phyloP scores from a whole-genome alignment of 2,888 invertebrate species.

The Chrysolina oricalcia region DNA sequence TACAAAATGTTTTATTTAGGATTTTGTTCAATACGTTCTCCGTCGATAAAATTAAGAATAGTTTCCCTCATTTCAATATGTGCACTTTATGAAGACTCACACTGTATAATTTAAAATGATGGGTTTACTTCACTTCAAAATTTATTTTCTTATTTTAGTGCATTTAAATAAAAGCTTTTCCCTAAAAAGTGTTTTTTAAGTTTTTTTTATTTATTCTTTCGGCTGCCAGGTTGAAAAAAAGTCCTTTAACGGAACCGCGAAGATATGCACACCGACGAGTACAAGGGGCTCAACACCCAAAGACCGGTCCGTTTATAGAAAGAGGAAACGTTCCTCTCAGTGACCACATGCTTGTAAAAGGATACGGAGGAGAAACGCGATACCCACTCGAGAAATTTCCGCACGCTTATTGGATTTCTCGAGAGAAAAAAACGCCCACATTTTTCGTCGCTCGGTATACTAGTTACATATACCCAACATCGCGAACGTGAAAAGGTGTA shows the following conservation, averaged over 20 bases:
- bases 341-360: constrained; percentile 45
- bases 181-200: too few species aligned
- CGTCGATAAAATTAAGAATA: too few species aligned
- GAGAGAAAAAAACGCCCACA: constrained; percentile 19
- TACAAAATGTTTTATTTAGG: too few species aligned
- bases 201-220: neutral
- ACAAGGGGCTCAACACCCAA: neutral
- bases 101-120: too few species aligned
- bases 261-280: neutral
- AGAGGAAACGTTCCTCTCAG: constrained; percentile 31
- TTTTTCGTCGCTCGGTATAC: neutral
- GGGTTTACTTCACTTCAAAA: too few species aligned
- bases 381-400: constrained; percentile 32
- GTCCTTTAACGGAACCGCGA: neutral
- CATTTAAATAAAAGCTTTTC: too few species aligned
- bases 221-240: neutral
- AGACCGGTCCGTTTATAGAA: constrained; percentile 19
- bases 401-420: constrained; percentile 18
- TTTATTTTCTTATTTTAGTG: too few species aligned
- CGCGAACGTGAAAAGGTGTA: neutral
- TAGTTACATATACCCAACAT: constrained; percentile 1
- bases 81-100: too few species aligned
- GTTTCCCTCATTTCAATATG: too few species aligned
- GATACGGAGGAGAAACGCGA: constrained; percentile 44
- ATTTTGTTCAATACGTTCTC: too few species aligned